Evolutionary conservation across 2,797 vertebrate genomes (phyloP).

Genomic region (Zonotrichia albicollis): DNA sequence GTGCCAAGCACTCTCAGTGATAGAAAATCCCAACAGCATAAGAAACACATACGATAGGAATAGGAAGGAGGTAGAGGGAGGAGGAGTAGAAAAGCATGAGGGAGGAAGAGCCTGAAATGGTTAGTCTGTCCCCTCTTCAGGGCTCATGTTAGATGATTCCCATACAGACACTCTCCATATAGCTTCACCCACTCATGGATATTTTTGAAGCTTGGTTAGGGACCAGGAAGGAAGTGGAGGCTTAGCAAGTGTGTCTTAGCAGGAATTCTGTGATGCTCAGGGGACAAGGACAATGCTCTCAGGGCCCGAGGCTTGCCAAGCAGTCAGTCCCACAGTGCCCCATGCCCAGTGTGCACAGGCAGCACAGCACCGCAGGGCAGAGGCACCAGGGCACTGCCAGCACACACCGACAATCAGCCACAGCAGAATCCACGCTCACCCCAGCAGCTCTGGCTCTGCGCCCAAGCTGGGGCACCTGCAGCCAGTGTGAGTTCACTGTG

Average conservation of each 20-base stretch:
- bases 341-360: fast-evolving
- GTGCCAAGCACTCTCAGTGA: neutral
- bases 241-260: neutral
- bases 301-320: fast-evolving
- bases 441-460: neutral
- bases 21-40: neutral
- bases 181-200: conserved; percentile 26
- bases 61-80: neutral
- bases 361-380: neutral
- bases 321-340: neutral
- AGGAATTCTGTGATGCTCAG: neutral
- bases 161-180: neutral
- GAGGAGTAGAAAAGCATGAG: neutral
- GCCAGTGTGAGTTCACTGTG: fast-evolving
- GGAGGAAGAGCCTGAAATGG: conserved; percentile 1
- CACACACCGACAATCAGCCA: fast-evolving
- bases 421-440: too few species aligned
- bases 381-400: neutral
- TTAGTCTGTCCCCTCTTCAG: conserved; percentile 2
- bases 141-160: neutral
- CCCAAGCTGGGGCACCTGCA: neutral
- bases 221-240: neutral
- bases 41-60: neutral
- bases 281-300: neutral
- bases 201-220: conserved; percentile 10